Evolutionary conservation across 1,140 invertebrate species (phyloP), one percentile per base, ranked within the genome.

Genomic region (Phortica variegata): DNA sequence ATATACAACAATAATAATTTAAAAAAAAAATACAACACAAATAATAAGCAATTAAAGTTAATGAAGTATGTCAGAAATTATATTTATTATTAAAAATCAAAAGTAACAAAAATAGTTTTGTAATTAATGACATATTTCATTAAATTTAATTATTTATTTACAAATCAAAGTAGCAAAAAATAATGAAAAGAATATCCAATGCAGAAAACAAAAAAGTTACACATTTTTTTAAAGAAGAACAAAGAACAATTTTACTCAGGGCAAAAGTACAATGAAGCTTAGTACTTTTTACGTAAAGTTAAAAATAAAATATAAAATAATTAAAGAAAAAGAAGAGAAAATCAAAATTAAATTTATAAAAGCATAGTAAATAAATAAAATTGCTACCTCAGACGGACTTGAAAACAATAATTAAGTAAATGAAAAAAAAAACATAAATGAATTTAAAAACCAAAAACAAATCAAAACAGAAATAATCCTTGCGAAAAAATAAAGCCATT

Each of bases 181-280:
- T n/a, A n/a, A 31, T n/a, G n/a, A 31, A n/a, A 31, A 31, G n/a
- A 31, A 31, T n/a, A 7, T 8, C 7, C 7, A 31, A 31, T 31
- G 29, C 7, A 31, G n/a, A 31, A 8, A n/a, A n/a, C 7, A 31
- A 31, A 31, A 8, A 31, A 7, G 29, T 31, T 8, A n/a, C 7
- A 31, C 29, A n/a, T 55, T 58, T 34, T 47, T 60, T 45, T 49
- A 38, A 18, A 33, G 41, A 55, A 52, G 52, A 51, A 18, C 17
- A 55, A 51, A 54, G 43, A 61, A 42, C 36, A 56, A 58, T 56
- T n/a, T n/a, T 60, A 72, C 71, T 74, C 71, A 74, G 71, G 71
- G 71, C 71, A 74, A 74, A 74, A 72, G 71, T 74, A 74, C 71
- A 74, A 74, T 65, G 65, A 71, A 52, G 56, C 56, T 69, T 61